These are phyloP conservation scores for Drosophila koepferae DNA, from an alignment of 2,888 invertebrate genomes.

Conservation along the genomic window DNA sequence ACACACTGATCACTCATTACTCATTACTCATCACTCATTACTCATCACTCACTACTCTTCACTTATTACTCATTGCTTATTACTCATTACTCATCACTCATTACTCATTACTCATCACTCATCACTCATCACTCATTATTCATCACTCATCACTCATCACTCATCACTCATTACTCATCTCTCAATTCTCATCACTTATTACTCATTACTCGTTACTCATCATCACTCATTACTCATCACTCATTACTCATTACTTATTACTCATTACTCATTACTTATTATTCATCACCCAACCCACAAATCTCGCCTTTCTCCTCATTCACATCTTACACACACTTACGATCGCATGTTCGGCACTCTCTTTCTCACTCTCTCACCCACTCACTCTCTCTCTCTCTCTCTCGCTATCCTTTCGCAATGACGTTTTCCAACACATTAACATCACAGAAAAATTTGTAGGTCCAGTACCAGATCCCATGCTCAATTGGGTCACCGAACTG, in stretches of 20 bases:
- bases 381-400: not conserved
- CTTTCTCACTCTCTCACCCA: not conserved
- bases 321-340: not conserved
- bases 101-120: not conserved
- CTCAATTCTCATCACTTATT: not conserved
- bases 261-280: not conserved
- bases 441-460: constrained; percentile 88
- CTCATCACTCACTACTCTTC: not conserved
- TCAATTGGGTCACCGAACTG: constrained; percentile 95
- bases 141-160: not conserved
- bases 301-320: not conserved
- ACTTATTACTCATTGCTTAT: not conserved
- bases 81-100: not conserved
- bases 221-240: not conserved
- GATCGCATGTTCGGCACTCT: constrained; percentile 8
- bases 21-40: not conserved
- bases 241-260: not conserved
- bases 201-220: not conserved
- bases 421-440: constrained; percentile 74
- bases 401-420: constrained; percentile 28
- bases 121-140: not conserved
- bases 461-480: constrained; percentile 92
- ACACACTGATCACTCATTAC: not conserved
- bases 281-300: not conserved
- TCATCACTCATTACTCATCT: not conserved